phyloP scores from a whole-genome alignment of 2,888 invertebrate species.

The Orchesella flavescens region DNA sequence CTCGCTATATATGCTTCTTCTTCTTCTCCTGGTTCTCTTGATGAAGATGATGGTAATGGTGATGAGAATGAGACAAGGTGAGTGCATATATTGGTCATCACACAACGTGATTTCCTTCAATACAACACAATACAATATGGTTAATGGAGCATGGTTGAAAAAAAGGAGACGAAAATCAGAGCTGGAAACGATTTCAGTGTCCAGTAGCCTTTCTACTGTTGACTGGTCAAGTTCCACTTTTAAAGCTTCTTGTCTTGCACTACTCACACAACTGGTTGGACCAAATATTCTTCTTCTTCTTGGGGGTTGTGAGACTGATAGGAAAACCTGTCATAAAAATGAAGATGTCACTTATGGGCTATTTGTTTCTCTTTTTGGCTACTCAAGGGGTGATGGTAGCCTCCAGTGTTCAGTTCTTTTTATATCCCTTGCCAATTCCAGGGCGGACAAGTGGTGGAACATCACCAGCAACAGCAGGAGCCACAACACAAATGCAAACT shows the following conservation, averaged over 20 bases:
- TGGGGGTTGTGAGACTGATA: neutral
- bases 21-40: neutral
- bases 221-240: slow-evolving; percentile 40
- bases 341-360: slow-evolving; percentile 31
- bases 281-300: too few relatives aligned
- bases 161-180: slow-evolving; percentile 34
- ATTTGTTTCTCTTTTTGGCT: slow-evolving; percentile 12
- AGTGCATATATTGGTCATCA: slow-evolving; percentile 38
- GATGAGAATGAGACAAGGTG: slow-evolving; percentile 43
- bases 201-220: slow-evolving; percentile 57
- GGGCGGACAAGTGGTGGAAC: slow-evolving; percentile 26
- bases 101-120: slow-evolving; percentile 19
- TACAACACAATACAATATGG: slow-evolving; percentile 17
- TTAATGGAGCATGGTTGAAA: slow-evolving; percentile 41
- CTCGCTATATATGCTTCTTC: too few relatives aligned
- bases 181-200: slow-evolving; percentile 49
- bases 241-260: neutral
- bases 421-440: slow-evolving; percentile 51
- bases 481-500: too few relatives aligned
- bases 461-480: neutral
- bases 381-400: slow-evolving; percentile 35
- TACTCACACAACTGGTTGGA: neutral
- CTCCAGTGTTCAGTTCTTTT: slow-evolving; percentile 48
- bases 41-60: slow-evolving; percentile 24
- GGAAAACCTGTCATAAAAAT: neutral